These are phyloP conservation scores for Drosophila miranda DNA, from an alignment of 1,140 invertebrate species.

Conservation along the genomic window DNA sequence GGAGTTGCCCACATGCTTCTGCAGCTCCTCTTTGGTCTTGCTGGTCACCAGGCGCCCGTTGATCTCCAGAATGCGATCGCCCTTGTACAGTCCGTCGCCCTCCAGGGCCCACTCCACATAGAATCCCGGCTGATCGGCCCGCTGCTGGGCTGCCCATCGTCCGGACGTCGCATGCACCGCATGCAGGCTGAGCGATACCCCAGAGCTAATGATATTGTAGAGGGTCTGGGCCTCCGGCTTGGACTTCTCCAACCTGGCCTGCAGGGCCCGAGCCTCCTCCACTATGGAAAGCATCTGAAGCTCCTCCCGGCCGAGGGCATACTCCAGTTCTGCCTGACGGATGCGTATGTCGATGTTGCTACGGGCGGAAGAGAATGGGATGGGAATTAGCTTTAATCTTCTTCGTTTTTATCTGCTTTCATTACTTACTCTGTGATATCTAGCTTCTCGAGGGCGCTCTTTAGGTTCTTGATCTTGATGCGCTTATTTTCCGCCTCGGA, in stretches of 20 bases:
- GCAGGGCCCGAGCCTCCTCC: constrained; percentile 91
- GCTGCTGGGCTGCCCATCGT: constrained; percentile 83
- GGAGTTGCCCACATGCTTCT: constrained; percentile 77
- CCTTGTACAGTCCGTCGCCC: constrained; percentile 88
- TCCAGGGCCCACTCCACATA: constrained; percentile 90
- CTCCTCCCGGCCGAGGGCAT: constrained; percentile 93
- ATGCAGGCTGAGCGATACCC: constrained; percentile 84
- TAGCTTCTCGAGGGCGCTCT: constrained; percentile 87
- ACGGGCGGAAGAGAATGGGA: constrained; percentile 15
- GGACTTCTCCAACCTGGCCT: constrained; percentile 88
- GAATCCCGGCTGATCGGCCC: constrained; percentile 85
- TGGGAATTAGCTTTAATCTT: not conserved
- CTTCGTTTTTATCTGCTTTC: not conserved
- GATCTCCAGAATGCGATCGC: constrained; percentile 92
- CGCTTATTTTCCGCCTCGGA: constrained; percentile 89
- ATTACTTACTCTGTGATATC: constrained; percentile 89
- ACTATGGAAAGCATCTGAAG: constrained; percentile 91
- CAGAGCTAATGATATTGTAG: constrained; percentile 78
- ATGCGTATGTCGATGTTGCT: constrained; percentile 95
- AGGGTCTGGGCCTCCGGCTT: constrained; percentile 73
- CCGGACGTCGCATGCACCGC: constrained; percentile 87
- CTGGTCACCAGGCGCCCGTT: constrained; percentile 90
- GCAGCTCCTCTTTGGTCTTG: constrained; percentile 87
- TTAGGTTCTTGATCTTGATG: constrained; percentile 89
- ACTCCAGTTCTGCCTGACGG: constrained; percentile 94